Conservation (phyloP, 2,888 invertebrate species). For the Antheraea yamamai region DNA sequence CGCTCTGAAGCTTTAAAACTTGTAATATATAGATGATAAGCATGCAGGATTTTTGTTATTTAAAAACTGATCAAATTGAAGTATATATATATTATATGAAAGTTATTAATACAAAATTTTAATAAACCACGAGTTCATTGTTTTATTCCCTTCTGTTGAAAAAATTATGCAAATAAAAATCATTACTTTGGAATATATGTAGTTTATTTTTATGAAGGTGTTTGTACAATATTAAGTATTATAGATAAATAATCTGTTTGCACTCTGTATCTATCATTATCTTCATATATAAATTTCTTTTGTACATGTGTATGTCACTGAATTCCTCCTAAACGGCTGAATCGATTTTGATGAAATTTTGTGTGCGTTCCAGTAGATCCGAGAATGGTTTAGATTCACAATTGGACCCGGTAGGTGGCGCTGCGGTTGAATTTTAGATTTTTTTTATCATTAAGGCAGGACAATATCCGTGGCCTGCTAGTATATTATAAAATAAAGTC, state of each 20-base stretch:
- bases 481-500: too few relatives aligned
- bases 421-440: too few relatives aligned
- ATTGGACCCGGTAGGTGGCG: too few relatives aligned
- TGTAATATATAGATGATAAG: slow-evolving; percentile 79
- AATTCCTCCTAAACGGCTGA: too few relatives aligned
- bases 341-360: too few relatives aligned
- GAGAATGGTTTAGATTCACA: too few relatives aligned
- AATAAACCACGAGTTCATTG: slow-evolving; percentile 67
- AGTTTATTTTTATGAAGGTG: slow-evolving; percentile 37
- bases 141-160: slow-evolving; percentile 56
- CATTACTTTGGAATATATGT: slow-evolving; percentile 43
- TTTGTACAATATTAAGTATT: slow-evolving; percentile 16
- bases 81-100: slow-evolving; percentile 70
- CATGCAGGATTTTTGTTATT: slow-evolving; percentile 79
- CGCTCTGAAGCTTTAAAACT: slow-evolving; percentile 77
- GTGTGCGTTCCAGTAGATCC: too few relatives aligned
- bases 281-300: too few relatives aligned
- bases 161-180: slow-evolving; percentile 49
- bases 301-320: too few relatives aligned
- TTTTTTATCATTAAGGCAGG: too few relatives aligned
- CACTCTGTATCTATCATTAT: background rate
- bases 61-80: slow-evolving; percentile 78
- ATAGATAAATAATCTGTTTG: slow-evolving; percentile 6
- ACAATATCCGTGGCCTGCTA: too few relatives aligned
- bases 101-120: slow-evolving; percentile 79